A percentile compares a stretch with the other conserved stretches of the same genome.
Conservation (phyloP, 2,113 vertebrate species). For the Pogona vitticeps region DNA sequence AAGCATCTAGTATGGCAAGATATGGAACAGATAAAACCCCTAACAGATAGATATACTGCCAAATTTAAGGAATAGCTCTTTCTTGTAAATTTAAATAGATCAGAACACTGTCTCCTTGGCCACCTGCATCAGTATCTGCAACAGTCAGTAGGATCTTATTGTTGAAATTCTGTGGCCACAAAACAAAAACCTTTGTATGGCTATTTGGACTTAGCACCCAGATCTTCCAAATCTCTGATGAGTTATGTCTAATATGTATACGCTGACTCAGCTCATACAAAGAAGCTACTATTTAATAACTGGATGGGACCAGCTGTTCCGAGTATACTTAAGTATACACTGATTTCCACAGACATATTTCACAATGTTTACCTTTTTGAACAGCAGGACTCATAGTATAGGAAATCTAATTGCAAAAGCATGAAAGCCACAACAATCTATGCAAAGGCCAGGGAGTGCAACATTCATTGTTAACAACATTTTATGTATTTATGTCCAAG, state of each 20-base stretch:
- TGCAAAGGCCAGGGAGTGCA: background rate
- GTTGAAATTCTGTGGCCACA: background rate
- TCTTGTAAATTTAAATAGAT: background rate
- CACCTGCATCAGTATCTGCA: background rate
- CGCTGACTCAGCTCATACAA: background rate
- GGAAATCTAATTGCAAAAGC: background rate
- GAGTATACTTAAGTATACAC: background rate
- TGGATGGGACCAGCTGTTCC: background rate
- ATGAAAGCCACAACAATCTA: background rate
- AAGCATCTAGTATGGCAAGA: background rate
- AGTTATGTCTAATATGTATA: background rate
- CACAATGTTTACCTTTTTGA: background rate
- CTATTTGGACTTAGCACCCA: background rate
- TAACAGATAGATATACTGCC: background rate
- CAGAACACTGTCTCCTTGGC: background rate
- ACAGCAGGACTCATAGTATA: background rate
- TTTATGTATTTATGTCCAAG: background rate
- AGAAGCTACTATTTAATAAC: background rate
- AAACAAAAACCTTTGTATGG: background rate
- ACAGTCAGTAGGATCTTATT: background rate
- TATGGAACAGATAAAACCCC: background rate
- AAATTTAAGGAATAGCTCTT: background rate
- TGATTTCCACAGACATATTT: background rate
- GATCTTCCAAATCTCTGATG: background rate
- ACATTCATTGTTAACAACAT: background rate